Conservation (phyloP, 2,888 invertebrate species). For the Gymnoscelis rufifasciata region DNA sequence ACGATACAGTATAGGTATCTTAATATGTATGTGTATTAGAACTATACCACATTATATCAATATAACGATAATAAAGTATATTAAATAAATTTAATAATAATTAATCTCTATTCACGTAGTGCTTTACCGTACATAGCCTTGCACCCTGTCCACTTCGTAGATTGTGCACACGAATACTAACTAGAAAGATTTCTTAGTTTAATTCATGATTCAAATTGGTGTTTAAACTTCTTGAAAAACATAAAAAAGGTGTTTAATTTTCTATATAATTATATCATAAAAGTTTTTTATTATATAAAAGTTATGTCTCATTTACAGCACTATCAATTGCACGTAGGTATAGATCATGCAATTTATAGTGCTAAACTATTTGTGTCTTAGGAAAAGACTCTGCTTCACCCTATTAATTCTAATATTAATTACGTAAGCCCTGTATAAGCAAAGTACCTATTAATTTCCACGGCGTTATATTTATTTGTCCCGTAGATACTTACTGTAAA, state of each 20-base stretch:
- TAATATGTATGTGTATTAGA: not conserved
- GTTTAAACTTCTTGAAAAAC: not conserved
- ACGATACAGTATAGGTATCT: not conserved
- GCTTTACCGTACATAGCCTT: slow-evolving; percentile 52
- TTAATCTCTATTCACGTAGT: slow-evolving; percentile 50
- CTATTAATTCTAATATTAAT: no score
- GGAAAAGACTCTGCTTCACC: no score
- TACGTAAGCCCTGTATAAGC: no score
- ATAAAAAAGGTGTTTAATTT: not conserved
- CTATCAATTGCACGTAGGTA: no score
- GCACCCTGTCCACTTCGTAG: slow-evolving; percentile 47
- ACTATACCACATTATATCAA: slow-evolving; percentile 23
- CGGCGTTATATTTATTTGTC: slow-evolving; percentile 3
- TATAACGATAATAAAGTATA: slow-evolving; percentile 29
- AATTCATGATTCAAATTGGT: not conserved
- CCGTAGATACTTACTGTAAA: slow-evolving; percentile 25
- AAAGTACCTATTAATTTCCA: no score
- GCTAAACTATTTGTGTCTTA: no score
- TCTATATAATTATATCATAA: no score
- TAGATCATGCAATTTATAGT: no score
- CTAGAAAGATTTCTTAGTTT: not conserved
- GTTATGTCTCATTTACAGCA: no score
- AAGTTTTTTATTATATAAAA: no score
- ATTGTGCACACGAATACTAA: slow-evolving; percentile 16
- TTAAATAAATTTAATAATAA: slow-evolving; percentile 17